Conservation (phyloP, 2,888 invertebrate genomes). For the Silvanus unidentatus region DNA sequence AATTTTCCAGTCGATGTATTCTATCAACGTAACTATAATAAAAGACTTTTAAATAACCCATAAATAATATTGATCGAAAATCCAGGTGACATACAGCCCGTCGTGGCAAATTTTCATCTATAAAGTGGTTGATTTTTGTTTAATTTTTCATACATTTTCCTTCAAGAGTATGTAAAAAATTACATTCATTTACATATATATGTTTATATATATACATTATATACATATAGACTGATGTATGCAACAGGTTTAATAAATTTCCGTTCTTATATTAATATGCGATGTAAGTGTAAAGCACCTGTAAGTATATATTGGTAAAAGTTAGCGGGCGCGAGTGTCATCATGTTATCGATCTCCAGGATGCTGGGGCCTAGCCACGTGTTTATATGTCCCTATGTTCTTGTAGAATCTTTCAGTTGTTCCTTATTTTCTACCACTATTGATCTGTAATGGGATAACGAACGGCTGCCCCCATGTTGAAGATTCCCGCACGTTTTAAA, state of each 20-base stretch:
- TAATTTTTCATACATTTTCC: no score
- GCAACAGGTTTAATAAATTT: slow-evolving; percentile 38
- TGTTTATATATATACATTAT: neutral
- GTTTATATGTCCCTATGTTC: slow-evolving; percentile 39
- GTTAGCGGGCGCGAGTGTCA: slow-evolving; percentile 32
- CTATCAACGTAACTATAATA: no score
- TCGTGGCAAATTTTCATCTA: no score
- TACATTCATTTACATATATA: neutral
- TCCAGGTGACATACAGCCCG: no score
- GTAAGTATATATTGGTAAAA: slow-evolving; percentile 34
- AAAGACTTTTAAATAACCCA: no score
- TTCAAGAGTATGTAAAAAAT: no score
- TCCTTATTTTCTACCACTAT: slow-evolving; percentile 44
- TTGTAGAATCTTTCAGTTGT: slow-evolving; percentile 44
- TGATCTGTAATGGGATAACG: slow-evolving; percentile 46
- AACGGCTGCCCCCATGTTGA: slow-evolving; percentile 48
- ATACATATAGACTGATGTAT: slow-evolving; percentile 26
- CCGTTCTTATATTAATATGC: slow-evolving; percentile 41
- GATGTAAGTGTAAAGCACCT: slow-evolving; percentile 39
- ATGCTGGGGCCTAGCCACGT: slow-evolving; percentile 41
- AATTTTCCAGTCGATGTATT: no score
- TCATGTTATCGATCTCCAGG: slow-evolving; percentile 41
- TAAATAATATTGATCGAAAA: no score
- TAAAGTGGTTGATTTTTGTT: no score
- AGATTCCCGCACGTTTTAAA: slow-evolving; percentile 50